Evolutionary conservation across 2,888 invertebrate species (phyloP).

Genomic region (Eilema griseolum): DNA sequence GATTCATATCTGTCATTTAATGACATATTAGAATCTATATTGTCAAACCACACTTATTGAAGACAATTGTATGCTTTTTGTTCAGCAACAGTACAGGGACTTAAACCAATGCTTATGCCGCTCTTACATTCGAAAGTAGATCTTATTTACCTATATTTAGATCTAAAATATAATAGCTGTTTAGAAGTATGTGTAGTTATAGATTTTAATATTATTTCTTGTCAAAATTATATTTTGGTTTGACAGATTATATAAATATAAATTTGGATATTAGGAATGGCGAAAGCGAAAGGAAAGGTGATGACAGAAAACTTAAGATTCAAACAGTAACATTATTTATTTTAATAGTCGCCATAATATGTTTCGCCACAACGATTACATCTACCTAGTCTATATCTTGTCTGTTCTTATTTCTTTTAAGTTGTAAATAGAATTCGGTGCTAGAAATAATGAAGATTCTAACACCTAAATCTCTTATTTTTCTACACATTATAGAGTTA

Average conservation of each 20-base stretch:
- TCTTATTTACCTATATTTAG: slow-evolving; percentile 28
- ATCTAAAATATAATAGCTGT: slow-evolving; percentile 41
- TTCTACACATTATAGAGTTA: slow-evolving; percentile 30
- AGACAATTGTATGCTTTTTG: slow-evolving; percentile 4
- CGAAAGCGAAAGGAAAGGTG: neutral
- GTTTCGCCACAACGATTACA: slow-evolving; percentile 70
- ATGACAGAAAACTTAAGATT: slow-evolving; percentile 6
- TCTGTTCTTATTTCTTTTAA: slow-evolving; percentile 58
- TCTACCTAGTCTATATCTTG: slow-evolving; percentile 73
- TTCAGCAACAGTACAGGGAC: slow-evolving; percentile 33
- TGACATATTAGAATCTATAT: neutral
- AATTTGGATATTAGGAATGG: slow-evolving; percentile 12
- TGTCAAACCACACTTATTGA: neutral
- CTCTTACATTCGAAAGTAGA: slow-evolving; percentile 30
- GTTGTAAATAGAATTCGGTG: slow-evolving; percentile 71
- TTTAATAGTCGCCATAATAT: slow-evolving; percentile 60
- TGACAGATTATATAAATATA: neutral
- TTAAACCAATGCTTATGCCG: slow-evolving; percentile 24
- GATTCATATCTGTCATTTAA: neutral
- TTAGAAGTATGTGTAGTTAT: slow-evolving; percentile 38
- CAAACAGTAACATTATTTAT: slow-evolving; percentile 22
- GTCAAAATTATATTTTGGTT: slow-evolving; percentile 18
- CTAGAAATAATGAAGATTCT: slow-evolving; percentile 57
- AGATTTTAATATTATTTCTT: slow-evolving; percentile 27
- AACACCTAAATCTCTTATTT: slow-evolving; percentile 52